Evolutionary conservation across 1,140 invertebrate species (phyloP).

Genomic region (Euura saliciscinereae): DNA sequence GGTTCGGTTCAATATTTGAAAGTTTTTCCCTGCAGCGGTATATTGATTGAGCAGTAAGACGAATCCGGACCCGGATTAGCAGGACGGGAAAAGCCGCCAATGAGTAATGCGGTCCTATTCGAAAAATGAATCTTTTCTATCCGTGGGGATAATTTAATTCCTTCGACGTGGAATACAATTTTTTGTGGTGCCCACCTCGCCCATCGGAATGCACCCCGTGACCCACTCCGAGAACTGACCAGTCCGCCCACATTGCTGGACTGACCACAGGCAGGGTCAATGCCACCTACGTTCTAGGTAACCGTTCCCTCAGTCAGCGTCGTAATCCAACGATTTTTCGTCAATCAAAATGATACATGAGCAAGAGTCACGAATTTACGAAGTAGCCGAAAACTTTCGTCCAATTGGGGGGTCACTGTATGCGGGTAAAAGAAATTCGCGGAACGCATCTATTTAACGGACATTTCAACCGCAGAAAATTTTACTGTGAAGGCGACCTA

Average conservation of each 20-base stretch:
- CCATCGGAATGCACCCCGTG: constrained; percentile 36
- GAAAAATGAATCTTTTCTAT: neutral
- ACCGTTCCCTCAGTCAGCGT: neutral
- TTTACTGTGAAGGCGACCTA: too few relatives aligned
- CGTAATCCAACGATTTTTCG: too few relatives aligned
- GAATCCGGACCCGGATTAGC: neutral
- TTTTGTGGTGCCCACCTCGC: neutral
- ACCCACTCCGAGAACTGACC: constrained; percentile 53
- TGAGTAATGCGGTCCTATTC: neutral
- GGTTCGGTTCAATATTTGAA: neutral
- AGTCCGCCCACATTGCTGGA: constrained; percentile 52
- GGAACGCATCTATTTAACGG: too few relatives aligned
- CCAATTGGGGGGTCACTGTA: too few relatives aligned
- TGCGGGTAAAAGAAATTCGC: too few relatives aligned
- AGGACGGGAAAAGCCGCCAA: neutral
- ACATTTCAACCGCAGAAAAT: too few relatives aligned
- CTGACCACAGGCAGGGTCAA: constrained; percentile 52
- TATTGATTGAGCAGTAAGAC: neutral
- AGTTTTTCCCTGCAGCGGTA: neutral
- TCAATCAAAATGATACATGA: too few relatives aligned
- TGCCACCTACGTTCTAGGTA: constrained; percentile 32
- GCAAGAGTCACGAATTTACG: too few relatives aligned
- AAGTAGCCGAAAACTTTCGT: too few relatives aligned
- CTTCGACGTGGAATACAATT: too few relatives aligned
- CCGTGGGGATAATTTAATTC: neutral